A percentile compares a stretch with the other conserved stretches of the same genome.
phyloP scores from a whole-genome alignment of 2,888 invertebrate genomes.

The Oligia strigilis region DNA sequence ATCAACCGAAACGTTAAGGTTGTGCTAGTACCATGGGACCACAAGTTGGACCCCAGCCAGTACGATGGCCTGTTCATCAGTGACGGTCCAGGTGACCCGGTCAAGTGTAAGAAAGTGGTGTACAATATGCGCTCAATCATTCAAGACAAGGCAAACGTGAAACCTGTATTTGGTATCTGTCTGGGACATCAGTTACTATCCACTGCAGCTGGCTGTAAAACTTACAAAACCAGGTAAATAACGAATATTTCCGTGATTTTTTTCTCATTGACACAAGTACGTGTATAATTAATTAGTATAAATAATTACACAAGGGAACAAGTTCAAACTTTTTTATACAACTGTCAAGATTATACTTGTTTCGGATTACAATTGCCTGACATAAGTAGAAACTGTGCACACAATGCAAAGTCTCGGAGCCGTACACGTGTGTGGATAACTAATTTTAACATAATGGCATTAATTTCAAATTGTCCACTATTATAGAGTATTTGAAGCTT shows the following conservation, averaged over 20 bases:
- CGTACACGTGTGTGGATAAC: too few species aligned
- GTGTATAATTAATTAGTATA: too few species aligned
- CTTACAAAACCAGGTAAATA: conserved; percentile 97
- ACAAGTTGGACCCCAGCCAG: conserved; percentile 91
- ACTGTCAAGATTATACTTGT: too few species aligned
- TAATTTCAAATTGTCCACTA: too few species aligned
- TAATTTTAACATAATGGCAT: too few species aligned
- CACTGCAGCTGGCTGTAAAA: conserved; percentile 97
- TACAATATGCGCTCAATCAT: conserved; percentile 92
- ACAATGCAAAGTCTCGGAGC: too few species aligned
- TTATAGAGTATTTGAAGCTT: too few species aligned
- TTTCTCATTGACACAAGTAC: too few species aligned
- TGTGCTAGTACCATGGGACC: conserved; percentile 98
- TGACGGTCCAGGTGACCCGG: conserved; percentile 99
- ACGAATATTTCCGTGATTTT: not conserved
- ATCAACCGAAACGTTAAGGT: conserved; percentile 96
- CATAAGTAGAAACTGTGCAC: too few species aligned
- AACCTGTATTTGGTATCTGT: conserved; percentile 99
- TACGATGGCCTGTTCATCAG: conserved; percentile 99
- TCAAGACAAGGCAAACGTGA: conserved; percentile 84
- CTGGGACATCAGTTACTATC: conserved; percentile 99
- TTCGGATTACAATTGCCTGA: too few species aligned
- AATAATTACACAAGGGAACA: too few species aligned
- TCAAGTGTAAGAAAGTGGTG: conserved; percentile 94
- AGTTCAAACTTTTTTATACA: too few species aligned